Evolutionary conservation across 1,140 invertebrate genomes (phyloP).

Genomic region (Cydia strobilella): DNA sequence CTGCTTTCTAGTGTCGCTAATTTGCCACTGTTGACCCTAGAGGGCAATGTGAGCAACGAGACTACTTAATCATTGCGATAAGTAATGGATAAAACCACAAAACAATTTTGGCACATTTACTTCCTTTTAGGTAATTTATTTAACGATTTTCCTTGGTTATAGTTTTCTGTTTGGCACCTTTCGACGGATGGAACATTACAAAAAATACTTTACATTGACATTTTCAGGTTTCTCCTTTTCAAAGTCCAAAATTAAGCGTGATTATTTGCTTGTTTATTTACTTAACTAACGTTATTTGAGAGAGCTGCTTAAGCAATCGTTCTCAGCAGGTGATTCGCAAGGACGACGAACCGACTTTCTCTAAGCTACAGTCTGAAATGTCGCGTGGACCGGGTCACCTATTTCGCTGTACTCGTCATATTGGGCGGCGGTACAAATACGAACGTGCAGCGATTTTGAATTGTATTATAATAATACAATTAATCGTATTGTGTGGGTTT

Average conservation of each 20-base stretch:
- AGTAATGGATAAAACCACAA: constrained; percentile 24
- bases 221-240: neutral
- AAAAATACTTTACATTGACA: neutral
- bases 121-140: no score
- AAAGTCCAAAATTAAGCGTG: neutral
- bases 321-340: constrained; percentile 40
- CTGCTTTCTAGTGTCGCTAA: constrained; percentile 5
- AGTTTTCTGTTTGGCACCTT: no score
- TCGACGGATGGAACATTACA: no score
- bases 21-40: neutral
- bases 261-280: constrained; percentile 15
- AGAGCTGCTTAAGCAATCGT: constrained; percentile 17
- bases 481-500: neutral
- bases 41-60: neutral
- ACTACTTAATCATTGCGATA: constrained; percentile 12
- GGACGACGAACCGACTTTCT: constrained; percentile 63
- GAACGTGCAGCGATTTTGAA: constrained; percentile 39
- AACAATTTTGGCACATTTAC: no score
- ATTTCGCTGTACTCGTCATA: constrained; percentile 55
- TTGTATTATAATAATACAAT: neutral
- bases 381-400: constrained; percentile 59
- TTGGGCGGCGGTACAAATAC: constrained; percentile 46
- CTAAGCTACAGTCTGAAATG: constrained; percentile 54
- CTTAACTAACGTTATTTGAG: neutral
- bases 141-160: no score